Evolutionary conservation across 2,797 vertebrate species (phyloP).

Genomic region (Sarcophilus harrisii): DNA sequence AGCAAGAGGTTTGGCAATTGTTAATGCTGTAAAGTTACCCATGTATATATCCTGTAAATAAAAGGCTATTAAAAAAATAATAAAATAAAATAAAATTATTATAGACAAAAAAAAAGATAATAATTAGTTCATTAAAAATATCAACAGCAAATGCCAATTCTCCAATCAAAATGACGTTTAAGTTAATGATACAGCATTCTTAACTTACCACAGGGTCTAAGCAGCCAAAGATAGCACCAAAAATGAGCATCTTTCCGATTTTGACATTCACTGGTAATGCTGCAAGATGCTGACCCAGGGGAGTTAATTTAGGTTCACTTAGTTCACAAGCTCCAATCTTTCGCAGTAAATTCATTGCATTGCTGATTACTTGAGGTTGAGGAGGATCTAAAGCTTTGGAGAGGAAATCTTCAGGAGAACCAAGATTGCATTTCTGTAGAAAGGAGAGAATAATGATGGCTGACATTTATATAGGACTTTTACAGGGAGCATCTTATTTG

Average conservation of each 20-base stretch:
- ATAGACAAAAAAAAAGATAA: no score
- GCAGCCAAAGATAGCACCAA: slow-evolving; percentile 96
- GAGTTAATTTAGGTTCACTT: slow-evolving; percentile 89
- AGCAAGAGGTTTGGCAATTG: no score
- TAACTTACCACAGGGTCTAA: slow-evolving; percentile 94
- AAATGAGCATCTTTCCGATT: slow-evolving; percentile 99
- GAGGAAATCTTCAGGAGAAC: slow-evolving; percentile 96
- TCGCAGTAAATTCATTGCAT: slow-evolving; percentile 93
- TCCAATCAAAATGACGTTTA: neutral
- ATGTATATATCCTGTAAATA: no score
- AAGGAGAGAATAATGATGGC: slow-evolving; percentile 22
- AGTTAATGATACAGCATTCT: neutral
- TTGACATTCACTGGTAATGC: slow-evolving; percentile 96
- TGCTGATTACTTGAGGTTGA: slow-evolving; percentile 95
- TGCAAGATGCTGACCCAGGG: slow-evolving; percentile 96
- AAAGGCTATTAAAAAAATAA: no score
- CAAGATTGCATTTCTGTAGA: slow-evolving; percentile 94
- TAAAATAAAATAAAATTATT: no score
- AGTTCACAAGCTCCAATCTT: slow-evolving; percentile 95
- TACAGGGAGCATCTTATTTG: neutral
- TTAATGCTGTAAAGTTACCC: no score
- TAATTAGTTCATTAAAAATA: neutral
- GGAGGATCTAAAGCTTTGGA: slow-evolving; percentile 93
- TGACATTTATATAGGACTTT: neutral
- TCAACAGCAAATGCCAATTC: slow-evolving; percentile 35